Evolutionary conservation across 2,888 invertebrate genomes (phyloP).

Genomic region (Molanna angustata): DNA sequence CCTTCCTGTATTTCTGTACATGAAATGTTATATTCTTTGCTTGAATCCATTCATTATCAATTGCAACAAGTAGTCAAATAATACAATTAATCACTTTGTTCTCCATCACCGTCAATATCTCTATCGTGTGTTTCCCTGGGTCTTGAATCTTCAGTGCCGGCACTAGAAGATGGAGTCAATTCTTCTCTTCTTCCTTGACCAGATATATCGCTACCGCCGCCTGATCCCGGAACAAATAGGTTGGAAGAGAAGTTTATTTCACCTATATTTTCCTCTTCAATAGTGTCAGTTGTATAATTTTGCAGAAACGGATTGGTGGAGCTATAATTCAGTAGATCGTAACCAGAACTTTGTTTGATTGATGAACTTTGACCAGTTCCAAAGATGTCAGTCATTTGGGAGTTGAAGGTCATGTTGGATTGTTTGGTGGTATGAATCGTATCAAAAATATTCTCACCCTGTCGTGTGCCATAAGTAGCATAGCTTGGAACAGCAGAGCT

Average conservation of each 20-base stretch:
- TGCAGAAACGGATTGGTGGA: constrained; percentile 62
- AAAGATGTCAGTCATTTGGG: constrained; percentile 21
- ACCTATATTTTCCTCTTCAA: constrained; percentile 43
- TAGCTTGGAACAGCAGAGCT: constrained; percentile 29
- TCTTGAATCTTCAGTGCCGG: constrained; percentile 57
- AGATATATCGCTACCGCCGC: constrained; percentile 19
- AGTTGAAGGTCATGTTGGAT: constrained; percentile 7
- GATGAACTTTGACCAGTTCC: constrained; percentile 16
- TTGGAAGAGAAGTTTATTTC: constrained; percentile 38
- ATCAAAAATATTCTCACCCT: constrained; percentile 18
- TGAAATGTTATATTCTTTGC: not conserved
- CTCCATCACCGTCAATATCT: constrained; percentile 57
- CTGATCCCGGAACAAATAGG: constrained; percentile 24
- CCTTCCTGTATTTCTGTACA: too few species aligned
- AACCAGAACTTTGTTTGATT: constrained; percentile 10
- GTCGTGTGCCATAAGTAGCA: constrained; percentile 27
- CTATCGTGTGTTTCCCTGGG: constrained; percentile 54
- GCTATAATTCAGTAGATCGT: constrained; percentile 38
- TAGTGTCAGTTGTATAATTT: constrained; percentile 51
- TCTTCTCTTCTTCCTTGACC: constrained; percentile 43
- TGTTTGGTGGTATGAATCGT: constrained; percentile 17
- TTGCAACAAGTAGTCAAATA: not conserved
- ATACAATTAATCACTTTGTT: constrained; percentile 52
- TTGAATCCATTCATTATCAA: not conserved
- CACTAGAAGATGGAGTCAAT: constrained; percentile 54